These are phyloP conservation scores for Pyrocephalus nanus DNA, from an alignment of 2,797 vertebrate genomes.

Conservation along the genomic window DNA sequence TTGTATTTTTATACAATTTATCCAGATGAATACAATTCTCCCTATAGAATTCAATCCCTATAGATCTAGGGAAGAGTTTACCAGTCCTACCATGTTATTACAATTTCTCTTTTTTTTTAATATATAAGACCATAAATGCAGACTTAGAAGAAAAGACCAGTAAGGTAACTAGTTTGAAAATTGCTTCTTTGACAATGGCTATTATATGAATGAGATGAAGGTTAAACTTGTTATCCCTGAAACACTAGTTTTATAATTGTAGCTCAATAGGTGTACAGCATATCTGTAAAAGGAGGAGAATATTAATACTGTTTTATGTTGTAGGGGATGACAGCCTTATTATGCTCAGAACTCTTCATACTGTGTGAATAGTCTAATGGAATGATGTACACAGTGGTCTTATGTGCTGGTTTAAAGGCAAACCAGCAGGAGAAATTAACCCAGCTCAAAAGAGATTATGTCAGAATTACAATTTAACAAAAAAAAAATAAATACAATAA, in stretches of 20 bases:
- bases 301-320: not conserved
- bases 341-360: not conserved
- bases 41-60: not conserved
- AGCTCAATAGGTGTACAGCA: not conserved
- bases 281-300: not conserved
- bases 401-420: too few species aligned
- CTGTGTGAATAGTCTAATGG: not conserved
- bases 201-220: not conserved
- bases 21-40: not conserved
- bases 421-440: too few species aligned
- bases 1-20: not conserved
- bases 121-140: not conserved
- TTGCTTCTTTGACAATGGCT: not conserved
- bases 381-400: not conserved
- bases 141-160: not conserved
- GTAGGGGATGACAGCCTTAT: not conserved
- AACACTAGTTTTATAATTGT: not conserved
- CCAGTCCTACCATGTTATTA: not conserved
- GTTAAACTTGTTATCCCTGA: not conserved
- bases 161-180: not conserved
- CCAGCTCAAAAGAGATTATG: too few species aligned
- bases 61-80: not conserved
- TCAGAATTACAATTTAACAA: too few species aligned
- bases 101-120: not conserved
- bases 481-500: too few species aligned